A percentile compares a stretch with the other conserved stretches of the same genome.
These are phyloP conservation scores for Stichopus chloronotus DNA, from an alignment of 35 echinoderm and acorn worm species.

Conservation along the genomic window DNA sequence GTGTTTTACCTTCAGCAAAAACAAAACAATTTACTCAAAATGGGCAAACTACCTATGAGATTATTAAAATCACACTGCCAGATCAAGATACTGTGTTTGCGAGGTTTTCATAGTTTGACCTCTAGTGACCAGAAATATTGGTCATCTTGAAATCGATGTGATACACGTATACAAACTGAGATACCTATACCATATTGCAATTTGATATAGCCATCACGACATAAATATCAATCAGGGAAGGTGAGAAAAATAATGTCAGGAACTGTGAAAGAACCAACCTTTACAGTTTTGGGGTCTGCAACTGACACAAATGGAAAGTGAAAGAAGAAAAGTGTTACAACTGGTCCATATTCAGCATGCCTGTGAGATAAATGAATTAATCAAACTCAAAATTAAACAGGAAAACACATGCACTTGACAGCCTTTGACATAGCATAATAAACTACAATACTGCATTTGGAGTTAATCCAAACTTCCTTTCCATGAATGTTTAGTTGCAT, in stretches of 20 bases:
- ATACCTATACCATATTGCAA: too few species aligned
- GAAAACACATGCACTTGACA: background rate
- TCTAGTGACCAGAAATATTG: too few species aligned
- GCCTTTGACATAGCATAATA: background rate
- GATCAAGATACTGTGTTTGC: too few species aligned
- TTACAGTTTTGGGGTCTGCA: constrained; percentile 19
- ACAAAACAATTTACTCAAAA: too few species aligned
- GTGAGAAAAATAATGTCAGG: too few species aligned
- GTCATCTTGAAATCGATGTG: too few species aligned
- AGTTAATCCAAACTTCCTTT: background rate
- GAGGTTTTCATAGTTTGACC: too few species aligned
- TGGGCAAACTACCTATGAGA: too few species aligned
- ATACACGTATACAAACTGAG: too few species aligned
- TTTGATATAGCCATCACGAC: background rate
- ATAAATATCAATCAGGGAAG: background rate
- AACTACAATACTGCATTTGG: background rate
- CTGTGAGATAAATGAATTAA: background rate
- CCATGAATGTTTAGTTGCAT: background rate
- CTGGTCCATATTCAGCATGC: constrained; percentile 8
- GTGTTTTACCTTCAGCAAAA: too few species aligned
- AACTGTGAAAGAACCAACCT: background rate
- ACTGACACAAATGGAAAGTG: background rate
- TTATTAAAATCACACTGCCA: too few species aligned
- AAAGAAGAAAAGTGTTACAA: background rate
- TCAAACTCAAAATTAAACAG: background rate